Conservation (phyloP, 2,113 vertebrate species). For the Anguilla rostrata region DNA sequence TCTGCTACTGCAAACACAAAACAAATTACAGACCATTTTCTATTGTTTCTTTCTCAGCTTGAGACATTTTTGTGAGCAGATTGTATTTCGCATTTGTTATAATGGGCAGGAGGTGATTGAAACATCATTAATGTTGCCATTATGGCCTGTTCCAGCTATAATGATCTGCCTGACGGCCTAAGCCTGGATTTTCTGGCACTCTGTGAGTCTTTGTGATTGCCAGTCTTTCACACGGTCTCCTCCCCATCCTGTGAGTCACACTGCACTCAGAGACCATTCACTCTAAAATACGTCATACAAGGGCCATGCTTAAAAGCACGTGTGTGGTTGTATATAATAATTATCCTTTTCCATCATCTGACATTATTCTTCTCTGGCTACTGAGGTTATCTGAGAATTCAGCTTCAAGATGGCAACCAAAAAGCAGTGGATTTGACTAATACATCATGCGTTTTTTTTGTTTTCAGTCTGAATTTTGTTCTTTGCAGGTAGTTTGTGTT, state of each 20-base stretch:
- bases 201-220: neutral
- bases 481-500: neutral
- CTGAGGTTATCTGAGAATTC: no score
- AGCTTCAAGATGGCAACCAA: neutral
- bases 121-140: neutral
- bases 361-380: no score
- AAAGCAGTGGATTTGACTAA: neutral
- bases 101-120: neutral
- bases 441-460: neutral
- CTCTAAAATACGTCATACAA: neutral
- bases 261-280: neutral
- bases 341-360: no score
- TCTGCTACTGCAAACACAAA: neutral
- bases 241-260: no score
- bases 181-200: neutral
- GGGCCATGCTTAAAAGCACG: neutral
- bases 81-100: neutral
- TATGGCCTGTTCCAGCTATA: neutral
- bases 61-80: neutral
- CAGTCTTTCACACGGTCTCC: neutral
- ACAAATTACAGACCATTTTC: neutral
- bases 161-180: conserved; percentile 2
- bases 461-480: neutral
- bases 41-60: neutral
- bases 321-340: neutral